Base-by-base conservation (phyloP, 2,888 invertebrate species). In the Stenotaenia linearis region DNA sequence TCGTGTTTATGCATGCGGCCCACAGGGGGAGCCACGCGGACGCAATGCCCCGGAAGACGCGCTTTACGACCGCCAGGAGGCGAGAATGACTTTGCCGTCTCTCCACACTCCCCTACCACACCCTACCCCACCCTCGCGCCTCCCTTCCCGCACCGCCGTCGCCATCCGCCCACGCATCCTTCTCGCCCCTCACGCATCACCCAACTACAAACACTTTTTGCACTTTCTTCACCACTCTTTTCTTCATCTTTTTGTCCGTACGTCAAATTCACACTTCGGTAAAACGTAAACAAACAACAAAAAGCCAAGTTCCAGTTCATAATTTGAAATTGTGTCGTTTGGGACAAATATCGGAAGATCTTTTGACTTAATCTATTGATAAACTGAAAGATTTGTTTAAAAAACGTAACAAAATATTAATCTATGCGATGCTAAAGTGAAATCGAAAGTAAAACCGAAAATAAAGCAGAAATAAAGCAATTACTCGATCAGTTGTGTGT, bases 1-100 rank as follows among this genome's bases (percentile, higher is more conserved):
- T 61, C 61, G 61, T 61, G 61, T 61, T 61, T 61, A 61, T 61
- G 61, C 61, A 61, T 61, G 61, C 61, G 61, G 61, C 61, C 61
- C 61, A 61, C 61, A 61, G 61, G 61, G 61, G 61, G 61, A 61
- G 61, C 61, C 61, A 61, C 61, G 61, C 61, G 61, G 61, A 61
- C 61, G 61, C 61, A 61, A 61, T 61, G 61, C 61, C 61, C 61
- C 61, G 61, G 61, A 61, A 61, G 61, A 61, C 61, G 61, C 61
- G 61, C 61, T 61, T 61, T 61, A 61, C 61, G 61, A 61, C 61
- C 61, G 61, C 61, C 61, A 61, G 61, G 61, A 61, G 61, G 61
- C 61, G 61, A 61, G 61, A 61, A 61, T 61, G 61, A 61, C 61
- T 61, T 61, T 25, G 23, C 25, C 61, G 61, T 61, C 61, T 61